phyloP scores from a whole-genome alignment of 2,888 invertebrate species.

The Trissolcus brochymenae region DNA sequence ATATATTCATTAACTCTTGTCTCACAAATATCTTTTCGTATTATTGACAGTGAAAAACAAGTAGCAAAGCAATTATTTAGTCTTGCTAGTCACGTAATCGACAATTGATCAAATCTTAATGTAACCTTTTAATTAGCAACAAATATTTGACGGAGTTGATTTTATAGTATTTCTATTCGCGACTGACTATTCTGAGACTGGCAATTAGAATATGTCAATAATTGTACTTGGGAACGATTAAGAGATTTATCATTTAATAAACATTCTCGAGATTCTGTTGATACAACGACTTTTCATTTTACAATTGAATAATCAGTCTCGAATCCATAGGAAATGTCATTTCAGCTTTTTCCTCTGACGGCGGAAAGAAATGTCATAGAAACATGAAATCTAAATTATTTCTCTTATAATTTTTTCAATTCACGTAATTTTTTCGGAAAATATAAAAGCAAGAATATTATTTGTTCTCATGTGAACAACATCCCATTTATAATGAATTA shows the following conservation, averaged over 20 bases:
- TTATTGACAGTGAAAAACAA: slow-evolving; percentile 30
- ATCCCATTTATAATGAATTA: slow-evolving; percentile 21
- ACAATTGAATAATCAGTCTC: slow-evolving; percentile 11
- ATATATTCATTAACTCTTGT: slow-evolving; percentile 28
- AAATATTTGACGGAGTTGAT: slow-evolving; percentile 9
- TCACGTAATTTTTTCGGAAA: background rate
- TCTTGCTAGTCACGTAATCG: slow-evolving; percentile 27
- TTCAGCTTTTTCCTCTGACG: slow-evolving; percentile 12
- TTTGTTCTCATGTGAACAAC: slow-evolving; percentile 8
- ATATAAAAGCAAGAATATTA: slow-evolving; percentile 3
- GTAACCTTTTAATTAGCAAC: slow-evolving; percentile 25
- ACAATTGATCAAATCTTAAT: slow-evolving; percentile 15
- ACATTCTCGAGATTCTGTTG: background rate
- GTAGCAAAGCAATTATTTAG: slow-evolving; percentile 22
- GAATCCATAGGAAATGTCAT: slow-evolving; percentile 22
- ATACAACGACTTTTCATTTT: slow-evolving; percentile 11
- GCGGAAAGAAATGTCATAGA: slow-evolving; percentile 11
- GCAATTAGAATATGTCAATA: background rate
- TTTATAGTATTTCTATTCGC: background rate
- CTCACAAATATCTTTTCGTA: slow-evolving; percentile 10
- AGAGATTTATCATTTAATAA: no score
- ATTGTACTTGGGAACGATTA: no score
- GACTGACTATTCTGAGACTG: no score
- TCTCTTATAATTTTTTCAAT: slow-evolving; percentile 19
- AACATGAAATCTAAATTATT: slow-evolving; percentile 30